These are phyloP conservation scores for Arrhopalites spinosus DNA, from an alignment of 2,888 invertebrate genomes.

Conservation along the genomic window DNA sequence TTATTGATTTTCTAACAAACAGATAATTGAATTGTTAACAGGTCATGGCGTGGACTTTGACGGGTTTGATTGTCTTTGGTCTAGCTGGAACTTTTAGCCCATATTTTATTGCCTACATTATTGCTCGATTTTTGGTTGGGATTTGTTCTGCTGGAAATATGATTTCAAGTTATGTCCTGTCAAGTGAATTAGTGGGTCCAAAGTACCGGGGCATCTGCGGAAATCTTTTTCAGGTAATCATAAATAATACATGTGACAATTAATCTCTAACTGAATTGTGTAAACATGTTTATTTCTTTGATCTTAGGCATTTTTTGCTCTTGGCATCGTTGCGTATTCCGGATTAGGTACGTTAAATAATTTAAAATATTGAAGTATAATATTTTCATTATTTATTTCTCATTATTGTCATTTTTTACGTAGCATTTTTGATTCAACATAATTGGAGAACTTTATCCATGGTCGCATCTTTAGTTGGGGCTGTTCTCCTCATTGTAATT, in stretches of 20 bases:
- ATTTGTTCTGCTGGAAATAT: constrained; percentile 49
- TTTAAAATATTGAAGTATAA: too few species aligned
- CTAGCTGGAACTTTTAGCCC: constrained; percentile 51
- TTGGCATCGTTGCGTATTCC: constrained; percentile 55
- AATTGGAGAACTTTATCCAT: constrained; percentile 55
- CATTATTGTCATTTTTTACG: too few species aligned
- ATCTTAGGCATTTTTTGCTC: constrained; percentile 53
- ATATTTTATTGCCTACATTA: constrained; percentile 42
- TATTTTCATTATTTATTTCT: too few species aligned
- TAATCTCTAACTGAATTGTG: too few species aligned
- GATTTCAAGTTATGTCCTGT: constrained; percentile 51
- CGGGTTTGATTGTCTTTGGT: constrained; percentile 54
- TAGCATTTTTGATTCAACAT: constrained; percentile 46
- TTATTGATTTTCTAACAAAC: background rate
- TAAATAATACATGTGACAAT: too few species aligned
- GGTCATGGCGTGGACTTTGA: constrained; percentile 51
- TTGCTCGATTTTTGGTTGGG: constrained; percentile 39
- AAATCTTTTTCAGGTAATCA: constrained; percentile 53
- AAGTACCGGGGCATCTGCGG: constrained; percentile 53
- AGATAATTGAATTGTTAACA: constrained; percentile 49
- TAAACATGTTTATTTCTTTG: background rate
- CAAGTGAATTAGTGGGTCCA: constrained; percentile 53
- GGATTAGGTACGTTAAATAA: too few species aligned
- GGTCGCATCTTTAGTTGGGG: constrained; percentile 44
- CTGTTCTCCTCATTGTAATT: constrained; percentile 49